Conservation (phyloP, 1,140 invertebrate genomes). For the Drosophila yakuba region DNA sequence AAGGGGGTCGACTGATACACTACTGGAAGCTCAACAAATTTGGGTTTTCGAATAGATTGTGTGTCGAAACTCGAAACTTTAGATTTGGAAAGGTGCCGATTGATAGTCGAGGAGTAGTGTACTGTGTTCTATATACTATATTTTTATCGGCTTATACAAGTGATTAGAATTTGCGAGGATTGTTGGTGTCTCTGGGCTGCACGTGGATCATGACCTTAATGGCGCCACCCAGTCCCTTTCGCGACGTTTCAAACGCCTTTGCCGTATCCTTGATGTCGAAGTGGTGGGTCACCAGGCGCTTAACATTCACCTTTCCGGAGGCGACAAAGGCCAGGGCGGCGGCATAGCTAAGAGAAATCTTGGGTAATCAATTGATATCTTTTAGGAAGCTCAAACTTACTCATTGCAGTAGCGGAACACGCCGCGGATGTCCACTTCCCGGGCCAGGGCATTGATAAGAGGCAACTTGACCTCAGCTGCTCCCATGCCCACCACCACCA, state of each 20-base stretch:
- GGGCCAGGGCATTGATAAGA: conserved; percentile 90
- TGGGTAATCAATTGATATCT: not conserved
- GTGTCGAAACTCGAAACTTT: conserved; percentile 1
- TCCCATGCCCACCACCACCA: conserved; percentile 95
- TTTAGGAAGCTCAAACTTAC: conserved; percentile 36
- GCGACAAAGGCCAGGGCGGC: conserved; percentile 4
- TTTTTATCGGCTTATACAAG: not conserved
- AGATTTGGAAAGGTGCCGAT: conserved; percentile 6
- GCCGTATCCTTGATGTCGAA: conserved; percentile 93
- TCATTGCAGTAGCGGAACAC: conserved; percentile 97
- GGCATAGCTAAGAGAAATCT: not conserved
- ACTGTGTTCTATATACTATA: conserved; percentile 33
- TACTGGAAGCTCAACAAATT: conserved; percentile 21
- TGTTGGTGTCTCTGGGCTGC: conserved; percentile 86
- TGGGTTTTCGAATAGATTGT: not conserved
- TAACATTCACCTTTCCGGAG: conserved; percentile 89
- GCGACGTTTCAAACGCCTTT: conserved; percentile 94
- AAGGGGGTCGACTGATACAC: conserved; percentile 4
- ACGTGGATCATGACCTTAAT: conserved; percentile 98
- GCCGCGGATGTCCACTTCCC: conserved; percentile 96
- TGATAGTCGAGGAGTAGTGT: conserved; percentile 8
- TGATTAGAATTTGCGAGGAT: conserved; percentile 73
- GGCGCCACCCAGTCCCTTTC: conserved; percentile 88
- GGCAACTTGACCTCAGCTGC: conserved; percentile 92
- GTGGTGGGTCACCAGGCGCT: conserved; percentile 95